Evolutionary conservation across 1,140 invertebrate genomes (phyloP).

Genomic region (Aculops lycopersici): DNA sequence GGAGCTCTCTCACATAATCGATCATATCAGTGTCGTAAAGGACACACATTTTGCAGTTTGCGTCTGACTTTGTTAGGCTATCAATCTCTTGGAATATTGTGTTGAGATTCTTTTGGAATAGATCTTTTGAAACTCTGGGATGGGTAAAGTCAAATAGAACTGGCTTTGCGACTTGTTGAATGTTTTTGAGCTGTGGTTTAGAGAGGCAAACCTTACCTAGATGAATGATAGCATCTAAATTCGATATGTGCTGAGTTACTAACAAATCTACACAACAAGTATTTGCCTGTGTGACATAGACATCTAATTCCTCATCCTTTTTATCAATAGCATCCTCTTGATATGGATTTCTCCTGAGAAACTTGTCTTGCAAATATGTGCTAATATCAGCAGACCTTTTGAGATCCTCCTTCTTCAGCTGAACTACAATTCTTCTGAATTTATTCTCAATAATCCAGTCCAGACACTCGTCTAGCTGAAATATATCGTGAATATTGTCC

Average conservation of each 20-base stretch:
- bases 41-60: background rate
- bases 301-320: background rate
- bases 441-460: slow-evolving; percentile 3
- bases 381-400: background rate
- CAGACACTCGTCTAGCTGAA: slow-evolving; percentile 2
- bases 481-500: background rate
- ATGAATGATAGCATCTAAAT: slow-evolving; percentile 4
- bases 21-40: background rate
- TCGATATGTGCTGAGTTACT: background rate
- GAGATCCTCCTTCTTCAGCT: background rate
- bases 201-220: slow-evolving; percentile 4
- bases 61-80: background rate
- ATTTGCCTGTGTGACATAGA: slow-evolving; percentile 1
- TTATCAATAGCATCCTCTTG: background rate
- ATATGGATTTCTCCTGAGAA: background rate
- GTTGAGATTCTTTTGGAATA: background rate
- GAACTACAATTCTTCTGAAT: background rate
- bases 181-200: background rate
- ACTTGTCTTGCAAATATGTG: background rate
- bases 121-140: background rate
- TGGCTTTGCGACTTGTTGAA: background rate
- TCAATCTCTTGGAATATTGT: background rate
- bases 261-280: slow-evolving; percentile 5
- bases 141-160: slow-evolving; percentile 1
- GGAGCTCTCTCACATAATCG: background rate